Percentiles rank a stretch among this genome's conserved stretches.
Conservation (phyloP, 2,888 invertebrate species). For the Acleris holmiana region DNA sequence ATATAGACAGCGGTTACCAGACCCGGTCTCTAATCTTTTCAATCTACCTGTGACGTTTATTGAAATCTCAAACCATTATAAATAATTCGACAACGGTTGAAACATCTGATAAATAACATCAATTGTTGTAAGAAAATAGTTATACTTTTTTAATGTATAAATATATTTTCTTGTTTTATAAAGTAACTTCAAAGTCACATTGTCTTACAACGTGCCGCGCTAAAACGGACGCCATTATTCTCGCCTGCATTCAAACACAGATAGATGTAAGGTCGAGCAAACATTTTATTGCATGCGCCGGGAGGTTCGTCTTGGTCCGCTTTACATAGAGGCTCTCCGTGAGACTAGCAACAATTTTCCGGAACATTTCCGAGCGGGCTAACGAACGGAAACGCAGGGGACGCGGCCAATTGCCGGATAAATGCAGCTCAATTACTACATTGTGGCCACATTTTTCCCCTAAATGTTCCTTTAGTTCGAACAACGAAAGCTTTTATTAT, state of each 20-base stretch:
- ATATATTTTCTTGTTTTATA: background rate
- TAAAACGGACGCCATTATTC: slow-evolving; percentile 29
- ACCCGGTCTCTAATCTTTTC: too few species aligned
- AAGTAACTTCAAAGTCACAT: background rate
- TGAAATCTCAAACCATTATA: too few species aligned
- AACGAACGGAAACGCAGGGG: slow-evolving; percentile 80
- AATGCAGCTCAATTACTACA: slow-evolving; percentile 79
- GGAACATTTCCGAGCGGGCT: slow-evolving; percentile 75
- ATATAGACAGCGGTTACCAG: too few species aligned
- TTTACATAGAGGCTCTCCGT: slow-evolving; percentile 67
- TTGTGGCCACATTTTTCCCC: slow-evolving; percentile 76
- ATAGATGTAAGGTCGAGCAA: slow-evolving; percentile 32
- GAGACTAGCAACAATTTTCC: slow-evolving; percentile 78
- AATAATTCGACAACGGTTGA: too few species aligned
- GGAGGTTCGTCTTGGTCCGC: slow-evolving; percentile 52
- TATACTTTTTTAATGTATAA: too few species aligned
- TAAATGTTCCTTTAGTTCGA: slow-evolving; percentile 62
- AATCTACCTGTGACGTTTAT: too few species aligned
- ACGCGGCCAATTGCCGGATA: slow-evolving; percentile 78
- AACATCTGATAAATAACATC: too few species aligned
- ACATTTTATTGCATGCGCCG: slow-evolving; percentile 42
- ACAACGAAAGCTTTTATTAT: slow-evolving; percentile 51
- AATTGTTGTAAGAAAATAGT: too few species aligned
- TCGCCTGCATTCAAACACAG: slow-evolving; percentile 32
- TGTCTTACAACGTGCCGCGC: slow-evolving; percentile 12